Base-by-base conservation (phyloP, 1,140 invertebrate species). In the Oryctes rhinoceros region DNA sequence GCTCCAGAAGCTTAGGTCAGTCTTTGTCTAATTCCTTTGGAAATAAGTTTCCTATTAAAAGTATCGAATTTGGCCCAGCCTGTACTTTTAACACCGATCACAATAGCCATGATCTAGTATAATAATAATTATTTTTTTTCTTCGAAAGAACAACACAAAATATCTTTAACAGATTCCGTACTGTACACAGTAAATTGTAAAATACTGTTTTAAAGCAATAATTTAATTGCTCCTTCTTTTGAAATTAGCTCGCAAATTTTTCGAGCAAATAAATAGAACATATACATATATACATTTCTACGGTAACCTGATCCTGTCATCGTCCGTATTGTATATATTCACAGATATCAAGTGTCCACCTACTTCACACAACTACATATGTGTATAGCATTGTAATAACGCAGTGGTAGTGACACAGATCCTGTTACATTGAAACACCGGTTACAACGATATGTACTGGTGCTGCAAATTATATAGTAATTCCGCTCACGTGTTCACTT, bases 401-500 rank as follows among this genome's bases (percentile, higher is more conserved):
- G 65, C 65, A 71, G 18, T 71, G 65, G 65, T 15, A 71, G 18
- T 71, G 24, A 71, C 65, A 71, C 15, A 71, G 65, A 71, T 71
- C 65, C 24, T 71, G 65, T 71, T 71, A 71, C 65, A 15, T 11
- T 71, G 65, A 71, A 71, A 35, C 24, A 71, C 65, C 6, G 65
- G 65, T 37, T 35, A 71, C 6, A 71, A 35, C 37, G 65, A 71
- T 71, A 30, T 15, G 65, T 24, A 24, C 65, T 71, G 20, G 65
- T 37, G 65, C 65, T 71, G 65, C 65, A 71, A 71, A 71, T 71
- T 71, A 71, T 71, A 71, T 71, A 71, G 18, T 71, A 71, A 71
- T 71, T 71, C 65, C 65, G 65, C 24, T 71, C 65, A 71, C 65
- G 65, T 71, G 65, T 71, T 71, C 24, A 71, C 20, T 15, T 71